Evolutionary conservation across 2,797 vertebrate species (phyloP), one percentile per base, ranked within the genome.

Genomic region (Scleropages formosus): DNA sequence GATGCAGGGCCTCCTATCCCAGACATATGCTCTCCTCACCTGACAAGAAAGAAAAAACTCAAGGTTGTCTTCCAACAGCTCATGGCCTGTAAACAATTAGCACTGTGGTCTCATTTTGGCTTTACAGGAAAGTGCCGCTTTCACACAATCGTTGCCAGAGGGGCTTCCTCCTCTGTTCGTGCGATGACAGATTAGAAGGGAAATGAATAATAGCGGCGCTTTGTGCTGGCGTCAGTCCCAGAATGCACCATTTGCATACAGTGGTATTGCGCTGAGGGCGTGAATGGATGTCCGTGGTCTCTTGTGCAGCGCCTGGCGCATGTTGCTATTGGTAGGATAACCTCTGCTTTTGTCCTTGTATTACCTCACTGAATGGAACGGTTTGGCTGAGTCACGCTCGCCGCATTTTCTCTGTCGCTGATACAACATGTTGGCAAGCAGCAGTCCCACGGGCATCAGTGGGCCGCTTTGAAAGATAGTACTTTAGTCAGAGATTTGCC

Each of bases 51-150:
- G 65, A 46, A 16, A 44, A 75, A 67, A 15, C 12, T 20, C 20
- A 56, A 75, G 39, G 18, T 39, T 16, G 15, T 69, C 39, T 44
- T 67, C 67, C 66, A n/a, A 15, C 11, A 27, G 63, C 73, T 51
- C n/a, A 13, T 81, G 69, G 81, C 75, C 84, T 82, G 84, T 81
- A 84, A 85, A 83, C 84, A 84, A 84, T 88, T 85, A 85, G 82
- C 58, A 15, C 31, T 22, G 59, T 39, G 60, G 49, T 69, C 68
- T 26, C 58, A 69, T 68, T 26, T 59, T 44, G 20, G 53, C 74
- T 31, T 20, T 44, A 59, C 80, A 81, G 84, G 80, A 84, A 84
- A 86, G 84, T 61, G 82, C 83, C 82, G 81, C 78, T 79, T 84
- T 82, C 85, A 84, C 67, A 13, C 79, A 80, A 80, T 86, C 83